Conservation (phyloP, 2,797 vertebrate species). For the Cossypha caffra region DNA sequence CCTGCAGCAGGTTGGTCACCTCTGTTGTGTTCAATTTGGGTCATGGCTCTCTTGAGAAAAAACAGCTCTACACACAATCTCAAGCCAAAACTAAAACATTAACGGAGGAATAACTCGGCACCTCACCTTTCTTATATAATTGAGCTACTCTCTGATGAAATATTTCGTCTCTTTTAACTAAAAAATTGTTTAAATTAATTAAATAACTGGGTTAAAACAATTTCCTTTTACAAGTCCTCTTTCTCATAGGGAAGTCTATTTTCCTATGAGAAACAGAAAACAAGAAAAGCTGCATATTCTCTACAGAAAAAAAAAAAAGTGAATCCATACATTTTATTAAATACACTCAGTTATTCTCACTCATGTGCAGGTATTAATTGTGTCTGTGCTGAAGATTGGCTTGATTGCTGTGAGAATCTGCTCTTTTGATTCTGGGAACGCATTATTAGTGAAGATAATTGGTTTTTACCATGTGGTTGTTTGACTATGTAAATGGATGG, state of each 20-base stretch:
- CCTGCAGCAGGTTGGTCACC: neutral
- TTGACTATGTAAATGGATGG: neutral
- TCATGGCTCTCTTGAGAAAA: neutral
- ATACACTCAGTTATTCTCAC: neutral
- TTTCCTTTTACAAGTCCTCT: neutral
- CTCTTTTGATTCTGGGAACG: neutral
- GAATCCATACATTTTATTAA: neutral
- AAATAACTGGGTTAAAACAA: neutral
- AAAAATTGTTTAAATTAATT: neutral
- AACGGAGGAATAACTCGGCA: neutral
- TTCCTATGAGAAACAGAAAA: neutral
- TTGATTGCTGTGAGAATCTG: neutral
- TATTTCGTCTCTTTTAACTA: neutral
- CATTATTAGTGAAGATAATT: neutral
- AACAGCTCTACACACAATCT: neutral
- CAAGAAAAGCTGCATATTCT: neutral
- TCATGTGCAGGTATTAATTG: neutral
- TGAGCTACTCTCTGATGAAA: neutral
- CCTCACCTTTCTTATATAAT: neutral
- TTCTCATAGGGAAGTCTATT: neutral
- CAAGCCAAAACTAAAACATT: neutral
- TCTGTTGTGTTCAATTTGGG: neutral
- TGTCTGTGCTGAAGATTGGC: neutral
- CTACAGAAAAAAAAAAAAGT: neutral
- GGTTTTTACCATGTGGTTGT: rapidly evolving